A percentile compares a stretch with the other conserved stretches of the same genome.
Evolutionary conservation across 2,113 vertebrate species (phyloP).

Genomic region (Clarias macrocephalus): DNA sequence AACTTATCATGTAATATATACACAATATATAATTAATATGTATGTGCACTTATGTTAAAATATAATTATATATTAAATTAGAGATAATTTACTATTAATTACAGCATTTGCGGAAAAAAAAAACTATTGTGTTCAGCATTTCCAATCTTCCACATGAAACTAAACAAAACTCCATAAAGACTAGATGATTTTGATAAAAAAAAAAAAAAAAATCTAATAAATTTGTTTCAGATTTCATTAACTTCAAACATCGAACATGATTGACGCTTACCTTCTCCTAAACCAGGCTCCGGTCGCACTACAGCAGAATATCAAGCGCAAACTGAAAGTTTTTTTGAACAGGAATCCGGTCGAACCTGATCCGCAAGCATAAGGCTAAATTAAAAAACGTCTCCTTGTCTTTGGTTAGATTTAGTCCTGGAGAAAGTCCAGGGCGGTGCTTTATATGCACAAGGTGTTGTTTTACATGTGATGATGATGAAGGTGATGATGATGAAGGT

Average conservation of each 20-base stretch:
- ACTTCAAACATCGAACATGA: background rate
- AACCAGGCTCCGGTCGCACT: background rate
- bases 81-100: background rate
- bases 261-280: background rate
- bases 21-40: background rate
- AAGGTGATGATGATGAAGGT: too few species aligned
- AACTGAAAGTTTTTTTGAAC: too few species aligned
- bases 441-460: background rate
- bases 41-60: too few species aligned
- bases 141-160: background rate
- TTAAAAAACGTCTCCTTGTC: background rate
- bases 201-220: too few species aligned
- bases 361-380: background rate
- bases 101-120: background rate
- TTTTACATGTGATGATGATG: background rate
- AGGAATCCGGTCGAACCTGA: conserved; percentile 7
- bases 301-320: background rate
- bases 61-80: background rate
- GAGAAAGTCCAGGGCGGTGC: background rate
- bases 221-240: background rate
- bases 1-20: background rate
- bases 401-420: background rate
- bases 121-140: too few species aligned
- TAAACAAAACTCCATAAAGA: background rate
- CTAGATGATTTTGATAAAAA: background rate